These are phyloP conservation scores for Solenodon paradoxus DNA, from an alignment of 2,113 vertebrate genomes.

Conservation along the genomic window DNA sequence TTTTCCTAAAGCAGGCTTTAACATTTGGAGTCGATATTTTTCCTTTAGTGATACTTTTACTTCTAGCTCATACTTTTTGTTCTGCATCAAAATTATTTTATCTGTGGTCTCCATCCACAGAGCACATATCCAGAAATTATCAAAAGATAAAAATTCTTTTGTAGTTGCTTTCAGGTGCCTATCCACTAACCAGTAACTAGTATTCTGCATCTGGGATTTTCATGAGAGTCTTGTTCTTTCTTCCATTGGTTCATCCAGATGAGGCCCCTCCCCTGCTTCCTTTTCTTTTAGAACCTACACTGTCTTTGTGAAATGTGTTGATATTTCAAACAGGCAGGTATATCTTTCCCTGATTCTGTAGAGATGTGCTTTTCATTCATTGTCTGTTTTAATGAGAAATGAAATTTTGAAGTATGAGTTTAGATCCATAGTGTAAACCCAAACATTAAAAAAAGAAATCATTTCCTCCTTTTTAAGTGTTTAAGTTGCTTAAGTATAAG, in stretches of 20 bases:
- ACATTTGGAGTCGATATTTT: not conserved
- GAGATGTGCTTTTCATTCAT: not conserved
- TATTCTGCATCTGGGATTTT: accelerated
- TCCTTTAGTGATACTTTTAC: not conserved
- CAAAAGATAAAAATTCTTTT: not conserved
- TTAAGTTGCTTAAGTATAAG: too few species aligned
- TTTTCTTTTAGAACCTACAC: too few species aligned
- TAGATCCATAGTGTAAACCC: not conserved
- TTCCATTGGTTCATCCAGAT: not conserved
- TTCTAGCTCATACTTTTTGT: not conserved
- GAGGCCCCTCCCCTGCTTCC: too few species aligned
- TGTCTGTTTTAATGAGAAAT: not conserved
- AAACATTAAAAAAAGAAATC: not conserved
- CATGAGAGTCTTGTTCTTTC: not conserved
- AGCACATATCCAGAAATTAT: not conserved
- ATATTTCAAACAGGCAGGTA: not conserved
- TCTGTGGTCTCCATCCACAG: too few species aligned
- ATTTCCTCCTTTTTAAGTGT: too few species aligned
- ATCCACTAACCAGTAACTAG: too few species aligned
- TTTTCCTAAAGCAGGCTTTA: not conserved
- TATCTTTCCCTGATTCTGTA: not conserved
- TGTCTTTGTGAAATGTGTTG: not conserved
- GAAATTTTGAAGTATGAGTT: not conserved
- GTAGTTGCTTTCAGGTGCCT: not conserved
- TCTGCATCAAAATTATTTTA: not conserved